A percentile compares a stretch with the other conserved stretches of the same genome.
Evolutionary conservation across 2,113 vertebrate species (phyloP).

Genomic region (Todiramphus saurophagus): DNA sequence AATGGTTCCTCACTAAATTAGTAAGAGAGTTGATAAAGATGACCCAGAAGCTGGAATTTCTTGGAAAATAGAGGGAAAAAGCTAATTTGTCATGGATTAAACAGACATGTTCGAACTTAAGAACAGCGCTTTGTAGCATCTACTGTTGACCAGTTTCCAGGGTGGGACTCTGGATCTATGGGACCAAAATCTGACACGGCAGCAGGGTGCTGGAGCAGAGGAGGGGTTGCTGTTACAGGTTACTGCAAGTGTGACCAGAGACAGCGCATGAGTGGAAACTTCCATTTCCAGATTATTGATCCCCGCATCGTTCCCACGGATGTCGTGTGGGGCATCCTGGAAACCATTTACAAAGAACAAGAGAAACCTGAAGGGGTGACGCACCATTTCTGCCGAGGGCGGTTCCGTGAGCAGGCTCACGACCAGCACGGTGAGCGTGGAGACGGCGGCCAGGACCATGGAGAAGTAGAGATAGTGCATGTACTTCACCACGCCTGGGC

Average conservation of each 20-base stretch:
- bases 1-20: constrained; percentile 24
- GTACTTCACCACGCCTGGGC: constrained; percentile 82
- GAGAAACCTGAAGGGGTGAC: not conserved
- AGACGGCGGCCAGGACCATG: constrained; percentile 80
- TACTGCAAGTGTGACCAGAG: not conserved
- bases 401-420: constrained; percentile 85
- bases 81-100: not conserved
- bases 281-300: not conserved
- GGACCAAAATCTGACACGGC: not conserved
- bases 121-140: not conserved
- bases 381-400: constrained; percentile 75
- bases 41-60: constrained; percentile 30
- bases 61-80: constrained; percentile 3
- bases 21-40: constrained; percentile 17
- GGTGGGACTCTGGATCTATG: not conserved
- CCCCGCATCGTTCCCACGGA: not conserved
- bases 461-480: constrained; percentile 97
- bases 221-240: not conserved
- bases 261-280: not conserved
- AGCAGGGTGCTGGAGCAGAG: constrained; percentile 1
- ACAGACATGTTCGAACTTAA: not conserved
- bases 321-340: fast-evolving
- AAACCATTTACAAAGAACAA: fast-evolving
- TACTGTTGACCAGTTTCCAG: not conserved
- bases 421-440: constrained; percentile 72